Base-by-base conservation (phyloP, 2,797 vertebrate species). In the Luscinia luscinia region DNA sequence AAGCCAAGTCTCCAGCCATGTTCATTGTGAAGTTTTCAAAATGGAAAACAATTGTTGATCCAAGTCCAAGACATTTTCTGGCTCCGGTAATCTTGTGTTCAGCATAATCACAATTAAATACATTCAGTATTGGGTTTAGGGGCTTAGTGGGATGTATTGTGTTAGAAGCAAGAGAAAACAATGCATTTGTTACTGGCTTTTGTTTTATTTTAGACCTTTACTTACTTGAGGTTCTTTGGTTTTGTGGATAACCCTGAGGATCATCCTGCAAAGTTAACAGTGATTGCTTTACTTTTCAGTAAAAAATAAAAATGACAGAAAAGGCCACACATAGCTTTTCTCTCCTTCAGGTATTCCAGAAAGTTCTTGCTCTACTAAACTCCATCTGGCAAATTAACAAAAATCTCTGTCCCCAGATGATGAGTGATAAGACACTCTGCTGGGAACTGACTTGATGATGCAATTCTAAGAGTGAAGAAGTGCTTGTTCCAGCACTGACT, bases 1-100 rank as follows among this genome's bases (percentile, higher is more conserved):
- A 81, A 90, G 81, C 92, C 94, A 96, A 94, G 84, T 77, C 92
- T 96, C 96, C 93, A 96, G 62, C 89, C 89, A 95, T 46, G 88
- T 92, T 92, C 94, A 96, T 95, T 96, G 95, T 96, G 86, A 94
- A 95, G 94, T 88, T 94, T 97, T 94, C 81, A 90, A 95, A 97
- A 94, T 96, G 90, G 84, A 96, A 96, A 96, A 94, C 94, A 94
- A 96, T 97, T 91, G 88, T 84, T 94, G 93, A 76, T 84, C 72
- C 26, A 52, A 82, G 48, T 94, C 93, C 92, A 92, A 93, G 87
- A 82, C 27, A 45, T 94, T 93, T 95, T 95, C 68, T 96, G 84
- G 78, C 90, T 94, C 77, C 20, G 18, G 41, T 95, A 89, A 94
- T 90, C 77, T 93, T 92, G 64, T 27, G 74, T 96, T 95, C 88